Evolutionary conservation across 53 echinoderm and acorn worm species (phyloP), one percentile per base, ranked within the genome.

Genomic region (Arbacia lixula): DNA sequence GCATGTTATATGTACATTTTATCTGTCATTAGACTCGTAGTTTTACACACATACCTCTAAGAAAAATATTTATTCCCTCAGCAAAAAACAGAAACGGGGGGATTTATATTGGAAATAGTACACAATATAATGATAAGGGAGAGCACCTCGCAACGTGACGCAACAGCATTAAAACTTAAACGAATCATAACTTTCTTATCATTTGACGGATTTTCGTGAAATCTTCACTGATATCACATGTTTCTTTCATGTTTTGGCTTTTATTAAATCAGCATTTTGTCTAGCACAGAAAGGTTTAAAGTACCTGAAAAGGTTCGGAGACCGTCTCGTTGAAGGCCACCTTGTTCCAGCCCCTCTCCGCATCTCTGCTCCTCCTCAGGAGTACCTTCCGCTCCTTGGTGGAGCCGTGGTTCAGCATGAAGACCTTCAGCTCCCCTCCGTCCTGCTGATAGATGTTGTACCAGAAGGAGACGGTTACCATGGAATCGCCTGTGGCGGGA

Each of bases 401-500:
- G 0, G 82, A 63, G 6, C 82, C 82, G n/a, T 81, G 82, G 33
- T 81, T 81, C 32, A 50, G 21, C 17, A 81, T 27, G 21, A 31
- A 81, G 29, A 81, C 82, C 64, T 30, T 24, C 32, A 81, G 12
- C 64, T 46, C 64, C 6, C 82, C 82, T 1, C 82, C 82, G 40
- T 81, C 82, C 2, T 31, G 63, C 0, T 31, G 63, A n/a, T 81
- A 63, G 31, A 81, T 46, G 63, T 63, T 81, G 19, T 63, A 81
- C 82, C 77, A 73, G 77, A 64, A 81, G 10, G 81, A 81, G 10
- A 81, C 64, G 46, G 81, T 63, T 19, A 81, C 81, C 43, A 32
- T 51, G n/a, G 81, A 81, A 3, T 81, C 64, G 20, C 81, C 81
- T 0, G 50, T 63, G 19, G 81, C 81, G 19, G 81, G 81, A 4